These are phyloP conservation scores for Chirona hameri DNA, from an alignment of 2,888 invertebrate species.

Conservation along the genomic window DNA sequence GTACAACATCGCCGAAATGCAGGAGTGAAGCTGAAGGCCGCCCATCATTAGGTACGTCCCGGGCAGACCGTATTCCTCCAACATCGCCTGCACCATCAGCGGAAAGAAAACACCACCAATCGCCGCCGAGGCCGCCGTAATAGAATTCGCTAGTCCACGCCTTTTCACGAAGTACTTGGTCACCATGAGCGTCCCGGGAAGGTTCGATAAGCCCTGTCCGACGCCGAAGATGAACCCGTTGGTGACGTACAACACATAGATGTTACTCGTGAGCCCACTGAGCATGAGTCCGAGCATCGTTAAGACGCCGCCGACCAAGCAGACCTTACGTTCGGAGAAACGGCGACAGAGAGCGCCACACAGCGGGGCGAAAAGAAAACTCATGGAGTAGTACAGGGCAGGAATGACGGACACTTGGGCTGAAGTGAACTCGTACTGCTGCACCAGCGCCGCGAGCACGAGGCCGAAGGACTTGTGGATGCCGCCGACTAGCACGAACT, in stretches of 20 bases:
- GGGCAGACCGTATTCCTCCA: not conserved
- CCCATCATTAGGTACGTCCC: not conserved
- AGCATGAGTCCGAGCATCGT: not conserved
- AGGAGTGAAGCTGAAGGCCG: not conserved
- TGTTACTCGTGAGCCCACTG: not conserved
- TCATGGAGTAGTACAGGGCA: not conserved
- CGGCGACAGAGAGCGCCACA: not conserved
- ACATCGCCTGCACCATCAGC: constrained; percentile 79
- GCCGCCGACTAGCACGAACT: constrained; percentile 8
- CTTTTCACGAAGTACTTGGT: not conserved
- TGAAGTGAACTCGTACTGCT: not conserved
- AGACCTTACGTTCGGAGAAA: not conserved
- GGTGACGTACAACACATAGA: not conserved
- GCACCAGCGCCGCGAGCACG: not conserved
- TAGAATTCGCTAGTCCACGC: not conserved
- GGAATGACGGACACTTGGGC: not conserved
- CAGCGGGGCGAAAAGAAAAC: not conserved
- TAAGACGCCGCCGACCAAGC: not conserved
- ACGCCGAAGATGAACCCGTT: not conserved
- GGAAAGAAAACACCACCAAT: constrained; percentile 87
- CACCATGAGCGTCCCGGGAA: not conserved
- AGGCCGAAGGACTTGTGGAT: not conserved
- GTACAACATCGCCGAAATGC: not conserved
- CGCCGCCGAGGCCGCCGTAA: constrained; percentile 75
- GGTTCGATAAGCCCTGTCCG: not conserved